Base-by-base conservation (phyloP, 2,888 invertebrate species). In the Philonicus albiceps region DNA sequence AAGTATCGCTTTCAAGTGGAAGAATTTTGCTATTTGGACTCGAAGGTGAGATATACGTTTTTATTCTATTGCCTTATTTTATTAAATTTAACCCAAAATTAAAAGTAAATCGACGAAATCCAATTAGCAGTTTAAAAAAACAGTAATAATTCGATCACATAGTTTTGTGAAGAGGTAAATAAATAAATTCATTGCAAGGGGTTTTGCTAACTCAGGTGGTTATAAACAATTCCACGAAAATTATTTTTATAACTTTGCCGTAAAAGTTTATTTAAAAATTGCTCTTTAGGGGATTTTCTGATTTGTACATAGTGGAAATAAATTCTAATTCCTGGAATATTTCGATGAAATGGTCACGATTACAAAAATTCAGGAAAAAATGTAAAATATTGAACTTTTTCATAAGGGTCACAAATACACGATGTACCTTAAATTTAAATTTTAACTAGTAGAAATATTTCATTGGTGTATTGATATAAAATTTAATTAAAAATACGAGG, bases 1-100 rank as follows among this genome's bases (percentile, higher is more conserved):
- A 31, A 55, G 81, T 81, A 55, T 81, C 27, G 55, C 31, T 81
- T 81, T 64, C 81, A 64, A 19, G 11, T 81, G 64, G 64, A 8
- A 64, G 34, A 53, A 55, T 49, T 34, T 22, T 11, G 4, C 31
- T 49, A 55, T 55, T n/a, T 55, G 55, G 34, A 81, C 27, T 55
- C 64, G 22, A 31, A 81, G 53, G 81, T 81, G 55, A 78, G 78
- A 37, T 37, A 16, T 19, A 19, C 53, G 7, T 16, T 43, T 49
- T 80, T 31, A 27, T 53, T 16, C 40, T 13, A 2, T 13, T 13
- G 11, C 0, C 13, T 43, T 43, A 16, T 43, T 43, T 43, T 13
- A 43, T 43, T 37, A 37, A 37, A 43, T 11, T 43, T 3, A 43
- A 11, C 11, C n/a, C n/a, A n/a, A n/a, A 43, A 43, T 43, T 43